Percentiles rank a stretch among this genome's conserved stretches.
Conservation (phyloP, 2,113 vertebrate genomes). For the Neodontobutis hainanensis region DNA sequence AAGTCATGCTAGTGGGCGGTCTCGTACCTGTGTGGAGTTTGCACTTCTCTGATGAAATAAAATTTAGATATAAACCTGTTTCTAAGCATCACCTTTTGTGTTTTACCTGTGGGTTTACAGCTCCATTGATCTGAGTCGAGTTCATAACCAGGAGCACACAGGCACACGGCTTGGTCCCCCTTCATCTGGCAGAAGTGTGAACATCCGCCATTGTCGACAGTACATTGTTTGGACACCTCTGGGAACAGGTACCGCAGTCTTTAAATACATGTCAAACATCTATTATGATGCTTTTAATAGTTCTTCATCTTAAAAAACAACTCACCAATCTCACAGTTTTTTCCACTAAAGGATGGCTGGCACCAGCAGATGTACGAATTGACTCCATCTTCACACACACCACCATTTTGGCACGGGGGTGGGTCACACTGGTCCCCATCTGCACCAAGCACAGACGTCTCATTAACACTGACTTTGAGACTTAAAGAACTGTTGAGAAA, state of each 20-base stretch:
- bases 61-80: not conserved
- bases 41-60: not conserved
- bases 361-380: constrained; percentile 89
- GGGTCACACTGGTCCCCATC: constrained; percentile 91
- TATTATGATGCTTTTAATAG: not conserved
- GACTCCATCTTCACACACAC: constrained; percentile 81
- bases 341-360: constrained; percentile 82
- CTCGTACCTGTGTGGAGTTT: not conserved
- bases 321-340: constrained; percentile 92
- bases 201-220: constrained; percentile 87
- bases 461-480: not conserved
- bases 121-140: constrained; percentile 78
- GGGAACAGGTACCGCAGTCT: constrained; percentile 39
- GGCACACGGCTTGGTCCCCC: constrained; percentile 70
- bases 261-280: not conserved
- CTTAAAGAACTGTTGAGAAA: not conserved
- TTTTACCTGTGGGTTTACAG: constrained; percentile 84
- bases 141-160: constrained; percentile 84
- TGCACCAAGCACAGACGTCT: constrained; percentile 54
- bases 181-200: constrained; percentile 85
- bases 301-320: not conserved
- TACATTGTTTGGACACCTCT: constrained; percentile 81
- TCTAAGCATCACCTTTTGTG: not conserved
- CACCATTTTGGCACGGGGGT: constrained; percentile 88
- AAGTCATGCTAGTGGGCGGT: not conserved